These are phyloP conservation scores for Euplagia quadripunctaria DNA, from an alignment of 2,888 invertebrate species.

Conservation along the genomic window DNA sequence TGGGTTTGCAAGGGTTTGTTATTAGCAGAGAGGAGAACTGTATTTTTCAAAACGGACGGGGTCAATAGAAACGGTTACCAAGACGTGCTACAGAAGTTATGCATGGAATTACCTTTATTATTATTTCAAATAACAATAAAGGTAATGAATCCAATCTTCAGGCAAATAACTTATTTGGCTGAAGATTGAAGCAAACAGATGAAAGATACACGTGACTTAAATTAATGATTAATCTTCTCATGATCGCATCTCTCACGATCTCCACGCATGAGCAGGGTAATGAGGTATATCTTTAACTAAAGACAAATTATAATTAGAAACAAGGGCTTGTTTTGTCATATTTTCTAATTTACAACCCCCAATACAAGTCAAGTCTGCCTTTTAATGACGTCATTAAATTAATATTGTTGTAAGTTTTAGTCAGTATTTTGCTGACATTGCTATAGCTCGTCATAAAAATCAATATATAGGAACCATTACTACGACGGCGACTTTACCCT, in stretches of 20 bases:
- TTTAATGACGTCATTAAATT: neutral
- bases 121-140: neutral
- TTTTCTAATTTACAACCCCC: neutral
- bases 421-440: neutral
- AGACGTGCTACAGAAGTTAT: neutral
- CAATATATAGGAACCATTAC: neutral
- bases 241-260: too few species aligned
- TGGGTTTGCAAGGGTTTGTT: neutral
- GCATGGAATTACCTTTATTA: neutral
- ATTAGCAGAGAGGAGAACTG: neutral
- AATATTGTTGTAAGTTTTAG: neutral
- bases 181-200: neutral
- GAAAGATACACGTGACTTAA: too few species aligned
- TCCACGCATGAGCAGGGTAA: neutral
- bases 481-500: neutral
- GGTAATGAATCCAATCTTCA: too few species aligned
- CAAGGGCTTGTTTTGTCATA: neutral
- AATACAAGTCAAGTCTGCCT: neutral
- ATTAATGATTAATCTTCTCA: too few species aligned
- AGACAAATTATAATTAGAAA: neutral
- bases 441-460: neutral
- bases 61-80: neutral
- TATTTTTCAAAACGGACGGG: neutral
- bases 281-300: neutral
- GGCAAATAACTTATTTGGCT: too few species aligned